Base-by-base conservation (phyloP, 2,113 vertebrate species). In the Morone saxatilis region DNA sequence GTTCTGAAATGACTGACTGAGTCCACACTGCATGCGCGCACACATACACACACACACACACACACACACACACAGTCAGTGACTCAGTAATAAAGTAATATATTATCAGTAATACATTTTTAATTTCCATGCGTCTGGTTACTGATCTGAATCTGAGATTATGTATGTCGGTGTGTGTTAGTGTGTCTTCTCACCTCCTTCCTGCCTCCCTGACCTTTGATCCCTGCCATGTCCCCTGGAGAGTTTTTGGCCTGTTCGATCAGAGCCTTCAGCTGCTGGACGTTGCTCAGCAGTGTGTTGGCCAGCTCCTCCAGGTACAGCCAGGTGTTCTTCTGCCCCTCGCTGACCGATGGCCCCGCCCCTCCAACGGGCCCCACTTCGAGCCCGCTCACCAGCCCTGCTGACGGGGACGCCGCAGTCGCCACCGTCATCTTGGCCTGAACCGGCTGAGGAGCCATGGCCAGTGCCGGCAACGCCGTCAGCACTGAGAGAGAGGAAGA, bases 291-390 rank as follows among this genome's bases (percentile, higher is more conserved):
- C 89, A 99, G 86, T 0, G 97, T 98, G 81, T 97, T 97, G 80
- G 98, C 97, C 89, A 96, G 95, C 91, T 99, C 98, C 60, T 99
- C 98, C 88, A 99, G 90, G 95, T 97, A 97, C 1, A 97, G 80
- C 98, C 98, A 99, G 75, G 93, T 97, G 59, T 96, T 95, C 70
- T 94, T 97, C 65, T 98, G 91, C 1, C 71, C 67, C 5, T 94
- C 91, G 4, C 63, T 57, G 14, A 57, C 50, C 0, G 16, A 11
- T 0, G 83, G 53, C 16, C 53, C 84, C 43, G 4, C 22, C 17
- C 60, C 81, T 3, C 62, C 90, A 0, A 80, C 73, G 0, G 89
- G 63, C 10, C 92, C 91, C 86, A 94, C 89, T 71, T 99, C 97
- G 88, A 99, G 91, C 41, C 96, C 96, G 0, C 94, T 95, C 80